Evolutionary conservation across 2,888 invertebrate species (phyloP), one percentile per base, ranked within the genome.

Genomic region (Oligia fasciuncula): DNA sequence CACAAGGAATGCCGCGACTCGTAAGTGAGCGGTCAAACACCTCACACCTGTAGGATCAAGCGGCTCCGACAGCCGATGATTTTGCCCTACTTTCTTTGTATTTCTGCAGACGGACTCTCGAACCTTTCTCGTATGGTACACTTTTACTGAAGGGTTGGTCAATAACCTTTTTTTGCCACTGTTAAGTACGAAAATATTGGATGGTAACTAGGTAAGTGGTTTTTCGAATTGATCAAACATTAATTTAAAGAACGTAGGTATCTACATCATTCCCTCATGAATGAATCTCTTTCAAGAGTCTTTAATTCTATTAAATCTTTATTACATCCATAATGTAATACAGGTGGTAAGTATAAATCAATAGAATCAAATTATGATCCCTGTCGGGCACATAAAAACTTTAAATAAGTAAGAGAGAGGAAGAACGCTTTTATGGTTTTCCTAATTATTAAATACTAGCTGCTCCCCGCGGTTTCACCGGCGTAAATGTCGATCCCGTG

Each of bases 1-100:
- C 93, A 85, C 82, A 85, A 82, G 91, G 90, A 90, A 94, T 93
- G 88, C 91, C 89, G 84, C 88, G 92, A 90, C 86, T 92, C 92
- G 91, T 93, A 93, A 93, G 91, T 89, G 90, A 91, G 90, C 93
- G 95, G 95, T 94, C 95, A 94, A 94, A 83, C 89, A 95, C 95
- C 95, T 92, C 93, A 94, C 95, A 94, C 95, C 94, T 94, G 94
- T 86, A 76, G 23, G 54, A 66, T 6, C 62, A 81, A 85, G 88
- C 29, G 66, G 19, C 23, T 35, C 49, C 40, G 29, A 49, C 40
- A 19, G 5, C n/a, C 67, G 54, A 46, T 40, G 54, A 73, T 80
- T 57, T n/a, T 29, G 77, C 13, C 76, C 83, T 79, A 85, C n/a
- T 81, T 85, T 62, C 51, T 80, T 83, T 87, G 85, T 87, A 74